These are phyloP conservation scores for Ellobius talpinus DNA, from an alignment of 2,113 vertebrate species.

Conservation along the genomic window DNA sequence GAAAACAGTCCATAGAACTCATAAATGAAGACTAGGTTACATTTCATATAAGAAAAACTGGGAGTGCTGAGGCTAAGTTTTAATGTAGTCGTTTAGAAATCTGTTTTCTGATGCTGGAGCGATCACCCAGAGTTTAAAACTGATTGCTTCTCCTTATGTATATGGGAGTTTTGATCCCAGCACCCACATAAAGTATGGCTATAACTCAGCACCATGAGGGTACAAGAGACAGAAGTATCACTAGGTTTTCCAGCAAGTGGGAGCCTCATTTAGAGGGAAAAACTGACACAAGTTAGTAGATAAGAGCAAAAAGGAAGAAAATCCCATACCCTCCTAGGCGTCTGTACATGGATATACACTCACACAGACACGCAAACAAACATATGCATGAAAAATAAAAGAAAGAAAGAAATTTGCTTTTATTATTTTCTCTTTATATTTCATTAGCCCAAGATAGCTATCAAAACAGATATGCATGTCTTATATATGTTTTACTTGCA, in stretches of 20 bases:
- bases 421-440: background rate
- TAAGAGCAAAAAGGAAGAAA: background rate
- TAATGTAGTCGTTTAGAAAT: background rate
- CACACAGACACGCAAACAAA: background rate
- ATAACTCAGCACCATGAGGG: background rate
- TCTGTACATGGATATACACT: background rate
- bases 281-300: background rate
- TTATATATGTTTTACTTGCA: background rate
- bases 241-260: background rate
- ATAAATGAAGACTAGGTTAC: background rate
- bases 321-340: background rate
- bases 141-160: background rate
- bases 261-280: background rate
- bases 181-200: background rate
- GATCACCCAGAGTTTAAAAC: background rate
- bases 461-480: background rate
- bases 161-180: background rate
- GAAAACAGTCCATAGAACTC: background rate
- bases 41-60: background rate
- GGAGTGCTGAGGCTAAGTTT: background rate
- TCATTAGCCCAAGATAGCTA: too few relatives aligned
- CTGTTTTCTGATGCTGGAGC: background rate
- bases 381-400: background rate
- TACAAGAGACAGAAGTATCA: background rate
- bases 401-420: background rate